Conservation (phyloP, 2,888 invertebrate species). For the Hedya salicella region DNA sequence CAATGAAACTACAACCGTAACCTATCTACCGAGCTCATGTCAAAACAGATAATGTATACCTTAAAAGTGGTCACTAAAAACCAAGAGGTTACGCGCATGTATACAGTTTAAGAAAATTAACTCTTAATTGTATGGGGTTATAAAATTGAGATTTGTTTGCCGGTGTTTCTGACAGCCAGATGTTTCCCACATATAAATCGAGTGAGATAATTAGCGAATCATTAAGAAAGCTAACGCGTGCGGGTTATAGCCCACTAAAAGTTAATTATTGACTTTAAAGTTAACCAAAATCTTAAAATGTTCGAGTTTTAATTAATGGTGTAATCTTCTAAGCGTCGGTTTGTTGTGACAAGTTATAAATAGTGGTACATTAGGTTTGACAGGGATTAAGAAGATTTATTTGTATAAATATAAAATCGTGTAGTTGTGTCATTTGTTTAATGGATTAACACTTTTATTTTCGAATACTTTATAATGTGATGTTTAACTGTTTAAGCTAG, state of each 20-base stretch:
- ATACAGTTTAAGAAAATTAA: constrained; percentile 2
- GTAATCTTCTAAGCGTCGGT: constrained; percentile 19
- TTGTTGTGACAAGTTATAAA: constrained; percentile 24
- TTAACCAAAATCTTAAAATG: constrained; percentile 40
- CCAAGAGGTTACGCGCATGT: constrained; percentile 2
- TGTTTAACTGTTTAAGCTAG: neutral
- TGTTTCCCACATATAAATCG: constrained; percentile 48
- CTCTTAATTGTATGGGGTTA: constrained; percentile 10
- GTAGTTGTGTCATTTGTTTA: constrained; percentile 21
- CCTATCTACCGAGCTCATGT: constrained; percentile 5
- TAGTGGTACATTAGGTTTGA: constrained; percentile 29
- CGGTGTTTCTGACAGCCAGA: constrained; percentile 30
- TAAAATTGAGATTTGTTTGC: constrained; percentile 16
- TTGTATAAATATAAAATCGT: constrained; percentile 25
- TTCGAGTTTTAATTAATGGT: constrained; percentile 32
- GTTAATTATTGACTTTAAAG: constrained; percentile 46
- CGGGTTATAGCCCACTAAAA: constrained; percentile 64
- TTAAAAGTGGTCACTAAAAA: constrained; percentile 19
- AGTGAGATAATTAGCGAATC: constrained; percentile 67
- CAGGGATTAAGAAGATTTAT: constrained; percentile 33
- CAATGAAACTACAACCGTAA: constrained; percentile 32
- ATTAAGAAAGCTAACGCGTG: constrained; percentile 66
- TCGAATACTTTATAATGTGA: neutral
- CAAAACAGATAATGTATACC: constrained; percentile 35
- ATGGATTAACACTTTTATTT: constrained; percentile 15